phyloP scores from a whole-genome alignment of 2,113 vertebrate genomes.

The Jaculus jaculus region DNA sequence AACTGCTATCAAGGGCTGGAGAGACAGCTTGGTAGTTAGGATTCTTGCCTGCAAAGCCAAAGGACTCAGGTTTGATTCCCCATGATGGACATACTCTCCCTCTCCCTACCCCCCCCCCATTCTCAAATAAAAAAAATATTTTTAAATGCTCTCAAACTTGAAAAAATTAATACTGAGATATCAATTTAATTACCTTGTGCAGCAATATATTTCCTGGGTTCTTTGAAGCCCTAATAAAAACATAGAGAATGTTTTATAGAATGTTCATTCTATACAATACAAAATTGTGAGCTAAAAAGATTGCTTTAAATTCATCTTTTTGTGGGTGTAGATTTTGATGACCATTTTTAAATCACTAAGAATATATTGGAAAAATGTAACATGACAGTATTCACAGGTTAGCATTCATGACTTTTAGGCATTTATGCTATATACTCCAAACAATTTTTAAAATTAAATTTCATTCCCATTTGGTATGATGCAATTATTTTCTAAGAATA shows the following conservation, averaged over 20 bases:
- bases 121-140: neutral
- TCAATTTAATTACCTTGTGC: constrained; percentile 92
- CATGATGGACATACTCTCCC: too few relatives aligned
- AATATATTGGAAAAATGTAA: neutral
- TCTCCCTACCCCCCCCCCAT: too few relatives aligned
- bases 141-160: too few relatives aligned
- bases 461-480: neutral
- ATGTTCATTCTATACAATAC: neutral
- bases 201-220: constrained; percentile 96
- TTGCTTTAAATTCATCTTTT: neutral
- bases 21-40: too few relatives aligned
- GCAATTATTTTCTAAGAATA: neutral
- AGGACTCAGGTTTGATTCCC: too few relatives aligned
- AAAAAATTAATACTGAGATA: neutral
- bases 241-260: constrained; percentile 15
- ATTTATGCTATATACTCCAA: neutral
- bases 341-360: neutral
- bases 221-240: constrained; percentile 93
- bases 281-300: neutral
- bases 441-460: neutral
- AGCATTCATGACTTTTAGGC: neutral
- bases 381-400: neutral
- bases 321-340: neutral
- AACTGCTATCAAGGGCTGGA: neutral
- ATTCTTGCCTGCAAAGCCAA: too few relatives aligned